Evolutionary conservation across 2,797 vertebrate species (phyloP).

Genomic region (Tenualosa thibaudeaui): DNA sequence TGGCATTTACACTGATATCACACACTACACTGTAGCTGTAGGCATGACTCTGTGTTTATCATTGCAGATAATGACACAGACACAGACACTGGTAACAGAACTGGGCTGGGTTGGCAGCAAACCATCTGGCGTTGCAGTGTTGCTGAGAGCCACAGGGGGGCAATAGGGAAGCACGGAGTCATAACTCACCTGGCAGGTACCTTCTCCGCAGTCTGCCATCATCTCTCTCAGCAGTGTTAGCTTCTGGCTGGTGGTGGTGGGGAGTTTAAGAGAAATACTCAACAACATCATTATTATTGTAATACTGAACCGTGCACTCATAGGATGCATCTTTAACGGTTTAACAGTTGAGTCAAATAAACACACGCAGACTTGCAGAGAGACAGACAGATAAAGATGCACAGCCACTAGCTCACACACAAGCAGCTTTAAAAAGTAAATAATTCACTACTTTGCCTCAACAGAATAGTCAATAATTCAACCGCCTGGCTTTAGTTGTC

Average conservation of each 20-base stretch:
- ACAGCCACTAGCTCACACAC: neutral
- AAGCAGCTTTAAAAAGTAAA: constrained; percentile 40
- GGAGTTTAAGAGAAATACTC: neutral
- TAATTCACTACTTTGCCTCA: constrained; percentile 44
- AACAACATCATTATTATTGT: neutral
- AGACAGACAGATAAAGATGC: neutral
- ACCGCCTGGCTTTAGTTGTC: constrained; percentile 41
- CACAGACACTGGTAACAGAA: neutral
- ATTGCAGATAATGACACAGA: neutral
- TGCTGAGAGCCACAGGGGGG: neutral
- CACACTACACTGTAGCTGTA: neutral
- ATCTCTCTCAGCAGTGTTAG: constrained; percentile 74
- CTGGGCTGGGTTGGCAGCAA: neutral
- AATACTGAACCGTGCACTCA: too few relatives aligned
- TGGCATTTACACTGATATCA: neutral
- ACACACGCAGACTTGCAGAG: neutral
- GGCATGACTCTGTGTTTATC: neutral
- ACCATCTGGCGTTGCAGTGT: neutral
- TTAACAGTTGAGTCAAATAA: too few relatives aligned
- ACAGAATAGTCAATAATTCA: constrained; percentile 53
- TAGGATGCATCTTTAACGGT: too few relatives aligned
- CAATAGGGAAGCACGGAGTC: neutral
- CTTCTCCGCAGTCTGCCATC: constrained; percentile 81
- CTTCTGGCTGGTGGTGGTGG: constrained; percentile 68
- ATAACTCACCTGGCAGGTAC: constrained; percentile 79